Percentiles rank a stretch among this genome's conserved stretches.
These are phyloP conservation scores for Dryomyza anilis DNA, from an alignment of 2,888 invertebrate genomes.

Conservation along the genomic window DNA sequence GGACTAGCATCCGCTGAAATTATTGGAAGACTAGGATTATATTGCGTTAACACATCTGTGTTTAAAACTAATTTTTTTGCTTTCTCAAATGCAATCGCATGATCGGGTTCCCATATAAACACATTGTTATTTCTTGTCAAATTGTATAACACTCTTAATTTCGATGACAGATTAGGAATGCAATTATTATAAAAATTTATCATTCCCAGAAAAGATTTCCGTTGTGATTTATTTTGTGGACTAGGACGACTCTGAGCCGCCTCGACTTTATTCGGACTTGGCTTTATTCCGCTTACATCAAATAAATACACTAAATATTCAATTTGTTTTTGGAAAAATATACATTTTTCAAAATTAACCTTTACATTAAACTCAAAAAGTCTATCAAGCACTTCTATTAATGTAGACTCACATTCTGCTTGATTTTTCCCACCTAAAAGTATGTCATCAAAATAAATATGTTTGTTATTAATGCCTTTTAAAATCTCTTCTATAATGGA, in stretches of 20 bases:
- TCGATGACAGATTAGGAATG: not conserved
- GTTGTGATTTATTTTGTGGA: conserved; percentile 3
- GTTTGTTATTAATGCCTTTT: not conserved
- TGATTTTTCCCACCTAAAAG: too few species aligned
- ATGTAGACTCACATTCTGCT: conserved; percentile 10
- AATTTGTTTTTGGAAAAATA: conserved; percentile 1
- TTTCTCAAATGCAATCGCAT: not conserved
- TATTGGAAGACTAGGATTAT: too few species aligned
- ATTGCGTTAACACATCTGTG: too few species aligned
- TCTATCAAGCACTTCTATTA: not conserved
- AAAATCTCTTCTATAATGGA: not conserved
- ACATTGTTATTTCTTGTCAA: not conserved
- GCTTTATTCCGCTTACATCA: conserved; percentile 6
- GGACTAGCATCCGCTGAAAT: not conserved
- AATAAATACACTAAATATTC: conserved; percentile 21
- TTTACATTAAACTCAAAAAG: conserved; percentile 17
- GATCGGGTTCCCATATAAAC: not conserved
- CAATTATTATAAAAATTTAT: not conserved
- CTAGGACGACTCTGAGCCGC: not conserved
- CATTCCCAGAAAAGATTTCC: not conserved
- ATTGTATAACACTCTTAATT: too few species aligned
- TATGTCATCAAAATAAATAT: too few species aligned
- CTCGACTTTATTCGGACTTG: conserved; percentile 10
- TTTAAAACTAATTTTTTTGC: too few species aligned
- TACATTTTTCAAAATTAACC: too few species aligned